phyloP scores from a whole-genome alignment of 2,797 vertebrate genomes.

The Borostomias antarcticus region DNA sequence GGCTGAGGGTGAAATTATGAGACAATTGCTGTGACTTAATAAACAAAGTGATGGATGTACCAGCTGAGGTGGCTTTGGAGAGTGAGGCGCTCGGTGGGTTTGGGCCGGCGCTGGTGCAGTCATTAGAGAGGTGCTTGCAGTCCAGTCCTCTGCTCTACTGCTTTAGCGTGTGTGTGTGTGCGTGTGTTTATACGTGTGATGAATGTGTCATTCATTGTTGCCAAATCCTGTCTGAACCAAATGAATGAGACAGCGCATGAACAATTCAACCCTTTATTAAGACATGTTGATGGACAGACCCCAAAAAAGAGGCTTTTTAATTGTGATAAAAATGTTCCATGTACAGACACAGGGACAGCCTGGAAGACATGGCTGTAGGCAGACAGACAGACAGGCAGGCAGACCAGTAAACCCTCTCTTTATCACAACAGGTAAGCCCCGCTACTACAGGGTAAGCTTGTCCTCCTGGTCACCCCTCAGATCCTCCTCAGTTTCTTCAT shows the following conservation, averaged over 20 bases:
- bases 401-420: conserved; percentile 35
- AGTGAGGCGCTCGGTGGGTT: conserved; percentile 55
- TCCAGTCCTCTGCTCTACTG: too few species aligned
- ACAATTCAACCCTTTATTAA: conserved; percentile 48
- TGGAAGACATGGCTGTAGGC: conserved; percentile 32
- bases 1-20: conserved; percentile 68
- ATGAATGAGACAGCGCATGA: conserved; percentile 17
- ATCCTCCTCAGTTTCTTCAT: background rate
- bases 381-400: conserved; percentile 2
- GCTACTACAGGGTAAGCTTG: too few species aligned
- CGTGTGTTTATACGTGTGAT: too few species aligned
- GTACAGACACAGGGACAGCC: conserved; percentile 53
- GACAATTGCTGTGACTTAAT: conserved; percentile 69
- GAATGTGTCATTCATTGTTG: too few species aligned
- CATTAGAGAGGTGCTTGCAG: background rate
- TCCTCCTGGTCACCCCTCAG: too few species aligned
- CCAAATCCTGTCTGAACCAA: background rate
- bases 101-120: conserved; percentile 45
- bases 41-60: conserved; percentile 74
- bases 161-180: too few species aligned
- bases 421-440: background rate
- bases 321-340: conserved; percentile 52
- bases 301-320: conserved; percentile 38
- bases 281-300: conserved; percentile 45
- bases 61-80: conserved; percentile 63